Evolutionary conservation across 2,113 vertebrate genomes (phyloP).

Genomic region (Nerophis lumbriciformis): DNA sequence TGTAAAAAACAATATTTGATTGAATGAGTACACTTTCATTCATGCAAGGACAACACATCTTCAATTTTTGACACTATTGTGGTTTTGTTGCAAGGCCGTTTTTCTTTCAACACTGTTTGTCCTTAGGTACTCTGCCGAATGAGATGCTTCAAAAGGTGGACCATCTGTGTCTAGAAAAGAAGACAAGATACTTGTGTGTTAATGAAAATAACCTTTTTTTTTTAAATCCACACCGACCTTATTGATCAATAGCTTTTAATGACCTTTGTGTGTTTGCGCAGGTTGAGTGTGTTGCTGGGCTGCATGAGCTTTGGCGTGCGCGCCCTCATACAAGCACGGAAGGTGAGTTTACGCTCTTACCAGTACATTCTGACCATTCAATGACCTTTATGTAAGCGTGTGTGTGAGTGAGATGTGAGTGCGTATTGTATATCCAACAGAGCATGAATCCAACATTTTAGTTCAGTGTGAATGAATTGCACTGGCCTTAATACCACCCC

Average conservation of each 20-base stretch:
- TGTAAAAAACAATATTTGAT: background rate
- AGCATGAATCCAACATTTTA: constrained; percentile 45
- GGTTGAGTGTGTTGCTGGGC: constrained; percentile 73
- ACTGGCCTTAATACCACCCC: constrained; percentile 41
- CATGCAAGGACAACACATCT: background rate
- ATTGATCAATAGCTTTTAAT: constrained; percentile 20
- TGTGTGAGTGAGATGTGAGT: constrained; percentile 5
- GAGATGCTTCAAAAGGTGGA: background rate
- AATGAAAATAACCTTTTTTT: constrained; percentile 1
- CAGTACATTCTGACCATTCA: background rate
- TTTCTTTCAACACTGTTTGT: background rate
- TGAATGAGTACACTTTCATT: constrained; percentile 5
- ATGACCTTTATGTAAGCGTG: constrained; percentile 4
- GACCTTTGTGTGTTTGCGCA: constrained; percentile 42
- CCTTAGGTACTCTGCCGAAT: background rate
- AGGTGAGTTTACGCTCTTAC: constrained; percentile 65
- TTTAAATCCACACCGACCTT: background rate
- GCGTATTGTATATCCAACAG: constrained; percentile 18
- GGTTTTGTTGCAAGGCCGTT: background rate
- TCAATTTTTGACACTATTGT: background rate
- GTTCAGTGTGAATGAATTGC: constrained; percentile 43
- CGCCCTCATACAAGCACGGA: constrained; percentile 78
- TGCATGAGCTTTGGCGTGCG: constrained; percentile 89
- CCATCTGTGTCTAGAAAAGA: background rate
- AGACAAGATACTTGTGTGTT: background rate